Evolutionary conservation across 1,140 invertebrate species (phyloP).

Genomic region (Bombus difficillimus): DNA sequence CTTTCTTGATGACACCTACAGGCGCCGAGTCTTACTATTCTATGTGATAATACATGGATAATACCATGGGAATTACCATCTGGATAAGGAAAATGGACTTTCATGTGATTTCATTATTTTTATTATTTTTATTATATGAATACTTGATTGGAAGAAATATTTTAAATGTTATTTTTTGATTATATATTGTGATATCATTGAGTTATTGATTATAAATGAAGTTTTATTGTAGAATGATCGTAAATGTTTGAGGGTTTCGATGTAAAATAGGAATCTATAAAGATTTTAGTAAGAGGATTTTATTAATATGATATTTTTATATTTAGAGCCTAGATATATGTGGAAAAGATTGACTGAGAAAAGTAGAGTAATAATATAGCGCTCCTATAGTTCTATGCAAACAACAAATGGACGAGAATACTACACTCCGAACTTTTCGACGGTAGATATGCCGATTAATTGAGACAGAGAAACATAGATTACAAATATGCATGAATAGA

Average conservation of each 20-base stretch:
- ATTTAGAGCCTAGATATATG: neutral
- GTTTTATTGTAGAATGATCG: neutral
- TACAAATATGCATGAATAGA: too few relatives aligned
- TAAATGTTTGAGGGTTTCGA: neutral
- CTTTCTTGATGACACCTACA: slow-evolving; percentile 26
- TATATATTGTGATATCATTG: neutral
- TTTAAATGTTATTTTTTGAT: neutral
- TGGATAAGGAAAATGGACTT: neutral
- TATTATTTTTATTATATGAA: neutral
- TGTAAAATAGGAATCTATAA: neutral
- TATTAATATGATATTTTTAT: neutral
- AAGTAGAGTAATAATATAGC: neutral
- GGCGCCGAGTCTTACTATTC: neutral
- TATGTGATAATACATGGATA: neutral
- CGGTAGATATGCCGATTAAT: neutral
- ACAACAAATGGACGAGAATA: neutral
- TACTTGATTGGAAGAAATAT: neutral
- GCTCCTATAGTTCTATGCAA: neutral
- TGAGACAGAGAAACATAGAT: too few relatives aligned
- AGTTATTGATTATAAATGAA: neutral
- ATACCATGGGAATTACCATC: neutral
- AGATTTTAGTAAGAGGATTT: neutral
- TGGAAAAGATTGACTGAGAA: neutral
- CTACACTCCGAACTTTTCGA: neutral
- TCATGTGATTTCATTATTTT: neutral